phyloP scores from a whole-genome alignment of 2,797 vertebrate genomes.

The Phoxinus dragarum region DNA sequence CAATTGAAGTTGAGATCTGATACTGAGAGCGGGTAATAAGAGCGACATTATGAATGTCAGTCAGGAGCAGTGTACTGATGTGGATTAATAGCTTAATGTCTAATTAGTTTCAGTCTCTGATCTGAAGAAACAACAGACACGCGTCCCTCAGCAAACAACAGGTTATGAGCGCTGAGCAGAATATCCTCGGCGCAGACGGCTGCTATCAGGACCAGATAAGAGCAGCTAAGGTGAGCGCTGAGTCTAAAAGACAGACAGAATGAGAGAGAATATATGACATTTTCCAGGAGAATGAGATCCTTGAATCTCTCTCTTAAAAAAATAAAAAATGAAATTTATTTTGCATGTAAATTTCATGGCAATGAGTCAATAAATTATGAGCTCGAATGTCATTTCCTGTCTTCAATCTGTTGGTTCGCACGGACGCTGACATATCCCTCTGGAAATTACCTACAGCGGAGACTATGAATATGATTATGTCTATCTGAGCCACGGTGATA shows the following conservation, averaged over 20 bases:
- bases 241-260: conserved; percentile 1
- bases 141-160: conserved; percentile 6
- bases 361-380: conserved; percentile 77
- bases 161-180: conserved; percentile 20
- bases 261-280: conserved; percentile 20
- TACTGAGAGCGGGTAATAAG: background rate
- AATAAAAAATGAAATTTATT: conserved; percentile 68
- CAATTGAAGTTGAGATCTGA: background rate
- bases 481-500: conserved; percentile 68
- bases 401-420: conserved; percentile 70
- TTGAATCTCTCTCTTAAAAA: background rate
- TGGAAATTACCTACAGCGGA: conserved; percentile 73
- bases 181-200: conserved; percentile 1
- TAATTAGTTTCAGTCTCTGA: conserved; percentile 29
- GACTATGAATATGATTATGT: conserved; percentile 78
- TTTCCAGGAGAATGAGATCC: conserved; percentile 25
- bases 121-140: conserved; percentile 23
- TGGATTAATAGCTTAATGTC: conserved; percentile 24
- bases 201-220: conserved; percentile 20
- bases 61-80: conserved; percentile 10
- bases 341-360: conserved; percentile 64
- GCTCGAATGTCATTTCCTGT: conserved; percentile 73
- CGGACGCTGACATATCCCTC: conserved; percentile 67
- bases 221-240: conserved; percentile 3
- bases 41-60: conserved; percentile 9